Evolutionary conservation across 2,113 vertebrate genomes (phyloP).

Genomic region (Glaucomys volans): DNA sequence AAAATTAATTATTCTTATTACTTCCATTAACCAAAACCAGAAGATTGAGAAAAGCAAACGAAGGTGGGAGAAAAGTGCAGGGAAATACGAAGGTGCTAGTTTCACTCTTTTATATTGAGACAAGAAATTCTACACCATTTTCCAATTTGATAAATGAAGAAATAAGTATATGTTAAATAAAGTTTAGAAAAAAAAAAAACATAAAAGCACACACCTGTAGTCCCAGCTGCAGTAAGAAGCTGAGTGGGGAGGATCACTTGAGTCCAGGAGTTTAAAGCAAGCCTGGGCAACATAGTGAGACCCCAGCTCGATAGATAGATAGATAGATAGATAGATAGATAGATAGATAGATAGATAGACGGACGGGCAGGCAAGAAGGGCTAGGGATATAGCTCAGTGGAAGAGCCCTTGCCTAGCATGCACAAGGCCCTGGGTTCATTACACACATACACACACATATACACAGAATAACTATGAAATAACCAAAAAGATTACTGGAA

Average conservation of each 20-base stretch:
- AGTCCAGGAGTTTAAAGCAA: background rate
- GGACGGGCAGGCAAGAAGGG: background rate
- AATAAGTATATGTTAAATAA: background rate
- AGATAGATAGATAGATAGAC: background rate
- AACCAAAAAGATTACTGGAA: slow-evolving; percentile 11
- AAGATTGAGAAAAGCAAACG: background rate
- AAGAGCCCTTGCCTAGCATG: background rate
- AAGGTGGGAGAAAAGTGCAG: background rate
- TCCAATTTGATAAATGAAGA: slow-evolving; percentile 26
- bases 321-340: background rate
- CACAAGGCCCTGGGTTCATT: background rate
- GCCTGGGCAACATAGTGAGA: background rate
- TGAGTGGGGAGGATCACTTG: background rate
- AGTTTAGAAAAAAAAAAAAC: slow-evolving; percentile 40
- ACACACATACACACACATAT: no score
- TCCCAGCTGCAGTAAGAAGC: background rate
- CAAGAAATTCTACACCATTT: background rate
- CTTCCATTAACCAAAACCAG: slow-evolving; percentile 13
- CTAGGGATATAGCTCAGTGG: background rate
- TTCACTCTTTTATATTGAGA: background rate
- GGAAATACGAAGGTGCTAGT: background rate
- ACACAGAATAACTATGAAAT: background rate
- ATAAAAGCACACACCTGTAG: background rate
- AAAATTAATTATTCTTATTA: background rate
- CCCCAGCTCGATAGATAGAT: background rate